phyloP scores from a whole-genome alignment of 2,888 invertebrate species.

The Lepas anatifera region DNA sequence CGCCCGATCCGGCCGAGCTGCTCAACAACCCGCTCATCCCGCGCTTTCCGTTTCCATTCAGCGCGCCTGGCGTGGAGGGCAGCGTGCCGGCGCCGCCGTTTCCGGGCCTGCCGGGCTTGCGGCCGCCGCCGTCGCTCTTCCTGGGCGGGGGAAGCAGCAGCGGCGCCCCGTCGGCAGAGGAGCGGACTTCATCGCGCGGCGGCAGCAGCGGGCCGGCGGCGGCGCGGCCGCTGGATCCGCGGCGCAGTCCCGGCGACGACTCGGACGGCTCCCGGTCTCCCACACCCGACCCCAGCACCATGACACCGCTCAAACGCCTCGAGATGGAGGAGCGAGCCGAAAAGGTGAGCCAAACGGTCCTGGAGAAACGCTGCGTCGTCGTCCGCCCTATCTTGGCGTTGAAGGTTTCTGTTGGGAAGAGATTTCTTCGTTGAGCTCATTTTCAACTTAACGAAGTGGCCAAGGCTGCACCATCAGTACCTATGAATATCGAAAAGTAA shows the following conservation, averaged over 20 bases:
- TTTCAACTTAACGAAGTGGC: too few relatives aligned
- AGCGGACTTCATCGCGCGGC: neutral
- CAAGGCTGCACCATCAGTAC: too few relatives aligned
- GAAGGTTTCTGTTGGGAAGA: too few relatives aligned
- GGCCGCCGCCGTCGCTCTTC: constrained; percentile 9
- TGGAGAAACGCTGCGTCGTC: too few relatives aligned
- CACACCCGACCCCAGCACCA: constrained; percentile 15
- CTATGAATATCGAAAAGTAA: too few relatives aligned
- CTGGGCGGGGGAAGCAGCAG: neutral
- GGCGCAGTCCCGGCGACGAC: neutral
- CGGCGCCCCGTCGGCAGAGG: neutral
- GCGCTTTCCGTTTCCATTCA: constrained; percentile 9
- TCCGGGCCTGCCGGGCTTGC: neutral
- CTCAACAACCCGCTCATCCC: constrained; percentile 9
- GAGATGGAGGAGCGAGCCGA: constrained; percentile 7
- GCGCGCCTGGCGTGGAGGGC: neutral
- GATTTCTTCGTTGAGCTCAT: too few relatives aligned
- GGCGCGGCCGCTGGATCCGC: neutral
- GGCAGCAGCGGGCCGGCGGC: neutral
- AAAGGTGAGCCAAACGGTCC: neutral
- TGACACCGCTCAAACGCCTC: neutral
- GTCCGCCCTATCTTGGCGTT: too few relatives aligned
- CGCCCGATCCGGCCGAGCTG: neutral
- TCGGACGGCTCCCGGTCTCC: constrained; percentile 16
- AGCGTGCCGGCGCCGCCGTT: constrained; percentile 4